Base-by-base conservation (phyloP, 2,113 vertebrate species). In the Oreochromis tanganicae region DNA sequence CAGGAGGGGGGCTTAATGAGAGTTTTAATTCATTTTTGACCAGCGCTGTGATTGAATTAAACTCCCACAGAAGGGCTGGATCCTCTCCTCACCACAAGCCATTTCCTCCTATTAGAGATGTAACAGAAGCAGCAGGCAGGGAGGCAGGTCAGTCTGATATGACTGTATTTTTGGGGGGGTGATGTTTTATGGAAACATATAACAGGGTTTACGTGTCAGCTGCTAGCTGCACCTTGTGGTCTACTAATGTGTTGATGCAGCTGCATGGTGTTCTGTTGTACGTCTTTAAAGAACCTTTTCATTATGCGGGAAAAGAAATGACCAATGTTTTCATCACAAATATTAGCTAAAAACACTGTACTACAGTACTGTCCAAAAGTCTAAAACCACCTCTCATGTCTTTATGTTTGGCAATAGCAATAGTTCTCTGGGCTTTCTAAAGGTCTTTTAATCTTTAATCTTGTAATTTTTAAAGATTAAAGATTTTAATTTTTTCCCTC, bases 11-110 rank as follows among this genome's bases (percentile, higher is more conserved):
- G 89, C 88, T 89, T 95, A 94, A 96, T 95, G 89, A 96, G 89
- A 73, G 86, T 96, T 96, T 96, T 96, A 96, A 96, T 96, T 96
- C 93, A 95, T 95, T 95, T 95, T 94, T 92, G 93, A 95, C 94
- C 91, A 36, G 84, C 81, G 89, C 85, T 87, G 84, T 93, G 95
- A 96, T 95, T 96, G 89, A 95, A 96, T 96, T 95, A 96, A 94
- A 90, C 93, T 92, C 92, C 94, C 94, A 95, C 94, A 95, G 95
- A 93, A 94, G 92, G 92, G 91, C 94, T 93, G 94, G 87, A 91
- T 90, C 93, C 90, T 91, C 88, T 90, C 88, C 89, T 88, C 66
- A 79, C 86, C 85, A 85, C 90, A 83, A 89, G 91, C 92, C 91
- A 96, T 96, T 96, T 96, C 95, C 95, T 96, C 91, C 90, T 87